phyloP scores from a whole-genome alignment of 2,888 invertebrate genomes.

The Meliscaeva auricollis region DNA sequence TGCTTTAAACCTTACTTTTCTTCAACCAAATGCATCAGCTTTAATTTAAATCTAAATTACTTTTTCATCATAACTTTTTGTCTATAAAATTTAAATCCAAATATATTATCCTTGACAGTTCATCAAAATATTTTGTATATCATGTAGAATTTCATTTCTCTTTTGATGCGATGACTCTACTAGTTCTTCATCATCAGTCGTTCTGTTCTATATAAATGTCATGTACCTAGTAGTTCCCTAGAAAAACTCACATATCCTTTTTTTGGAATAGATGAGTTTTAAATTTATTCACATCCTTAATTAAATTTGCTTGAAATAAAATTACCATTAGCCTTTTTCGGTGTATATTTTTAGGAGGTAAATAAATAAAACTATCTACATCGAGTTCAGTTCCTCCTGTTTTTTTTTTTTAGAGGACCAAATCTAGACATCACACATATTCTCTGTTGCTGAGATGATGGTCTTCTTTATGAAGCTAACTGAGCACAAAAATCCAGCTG shows the following conservation, averaged over 20 bases:
- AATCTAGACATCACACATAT: constrained; percentile 18
- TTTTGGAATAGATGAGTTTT: constrained; percentile 43
- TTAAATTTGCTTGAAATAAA: constrained; percentile 68
- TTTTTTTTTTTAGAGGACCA: not conserved
- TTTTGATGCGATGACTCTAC: not conserved
- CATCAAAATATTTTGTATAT: not conserved
- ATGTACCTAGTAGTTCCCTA: too few species aligned
- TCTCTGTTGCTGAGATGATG: not conserved
- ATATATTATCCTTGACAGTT: not conserved
- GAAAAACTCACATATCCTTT: constrained; percentile 34
- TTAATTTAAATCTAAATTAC: not conserved
- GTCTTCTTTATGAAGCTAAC: constrained; percentile 38
- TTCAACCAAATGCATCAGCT: not conserved
- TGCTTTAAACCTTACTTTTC: too few species aligned
- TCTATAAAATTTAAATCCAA: not conserved
- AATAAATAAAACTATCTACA: constrained; percentile 29
- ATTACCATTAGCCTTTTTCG: constrained; percentile 59
- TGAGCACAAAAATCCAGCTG: constrained; percentile 57
- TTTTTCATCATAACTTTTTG: not conserved
- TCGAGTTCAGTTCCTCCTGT: not conserved
- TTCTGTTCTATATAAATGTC: not conserved
- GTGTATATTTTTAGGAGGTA: constrained; percentile 35
- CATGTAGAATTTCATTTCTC: not conserved
- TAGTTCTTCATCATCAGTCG: too few species aligned
- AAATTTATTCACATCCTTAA: constrained; percentile 71